Conservation (phyloP, 2,113 vertebrate species). For the Eulemur macaco region DNA sequence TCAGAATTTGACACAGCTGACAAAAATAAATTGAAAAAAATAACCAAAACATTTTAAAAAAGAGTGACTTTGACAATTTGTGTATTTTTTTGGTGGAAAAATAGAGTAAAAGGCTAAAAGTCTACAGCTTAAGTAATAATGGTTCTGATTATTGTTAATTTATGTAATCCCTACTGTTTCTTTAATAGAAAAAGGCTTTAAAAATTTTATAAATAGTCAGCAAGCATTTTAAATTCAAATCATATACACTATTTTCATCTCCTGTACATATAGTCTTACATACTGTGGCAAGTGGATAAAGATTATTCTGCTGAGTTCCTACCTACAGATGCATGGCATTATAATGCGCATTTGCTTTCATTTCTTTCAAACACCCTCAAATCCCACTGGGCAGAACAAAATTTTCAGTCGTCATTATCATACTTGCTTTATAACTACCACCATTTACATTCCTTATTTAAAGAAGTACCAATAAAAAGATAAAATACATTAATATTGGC, state of each 20-base stretch:
- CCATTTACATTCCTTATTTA: constrained; percentile 20
- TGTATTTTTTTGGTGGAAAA: background rate
- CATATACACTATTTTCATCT: background rate
- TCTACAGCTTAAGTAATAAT: constrained; percentile 12
- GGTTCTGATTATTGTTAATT: constrained; percentile 58
- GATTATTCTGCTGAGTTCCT: constrained; percentile 53
- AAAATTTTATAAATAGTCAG: constrained; percentile 1
- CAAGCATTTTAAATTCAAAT: constrained; percentile 50
- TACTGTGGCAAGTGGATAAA: constrained; percentile 1
- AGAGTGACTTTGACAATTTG: background rate
- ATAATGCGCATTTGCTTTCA: constrained; percentile 63
- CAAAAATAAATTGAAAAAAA: background rate
- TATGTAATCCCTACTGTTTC: constrained; percentile 32
- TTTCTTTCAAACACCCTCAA: constrained; percentile 38
- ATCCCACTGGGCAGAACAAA: constrained; percentile 36
- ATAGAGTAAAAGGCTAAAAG: background rate
- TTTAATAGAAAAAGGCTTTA: constrained; percentile 11
- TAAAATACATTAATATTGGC: constrained; percentile 29
- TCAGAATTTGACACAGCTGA: background rate
- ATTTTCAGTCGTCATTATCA: constrained; percentile 44
- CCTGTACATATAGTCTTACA: background rate
- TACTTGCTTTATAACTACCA: constrained; percentile 46
- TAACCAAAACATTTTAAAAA: background rate
- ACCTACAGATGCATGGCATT: background rate
- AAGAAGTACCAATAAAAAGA: constrained; percentile 47